Evolutionary conservation across 2,113 vertebrate species (phyloP).

Genomic region (Indicator maculatus): DNA sequence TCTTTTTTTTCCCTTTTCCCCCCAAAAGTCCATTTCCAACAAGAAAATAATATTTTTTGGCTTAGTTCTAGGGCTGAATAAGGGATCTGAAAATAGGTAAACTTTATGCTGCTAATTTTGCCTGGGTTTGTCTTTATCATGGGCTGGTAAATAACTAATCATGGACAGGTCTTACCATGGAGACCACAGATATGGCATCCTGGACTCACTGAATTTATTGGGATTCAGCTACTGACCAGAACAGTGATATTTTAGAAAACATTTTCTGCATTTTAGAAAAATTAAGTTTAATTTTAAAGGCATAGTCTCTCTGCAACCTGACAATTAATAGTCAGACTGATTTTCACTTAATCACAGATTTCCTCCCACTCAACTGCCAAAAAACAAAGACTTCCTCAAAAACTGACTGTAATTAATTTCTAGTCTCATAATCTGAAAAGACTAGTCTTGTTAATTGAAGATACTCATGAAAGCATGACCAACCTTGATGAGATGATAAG

Average conservation of each 20-base stretch:
- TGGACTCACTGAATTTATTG: neutral
- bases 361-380: neutral
- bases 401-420: constrained; percentile 27
- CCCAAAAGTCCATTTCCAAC: neutral
- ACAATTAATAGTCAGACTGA: neutral
- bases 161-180: neutral
- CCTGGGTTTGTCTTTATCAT: neutral
- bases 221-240: neutral
- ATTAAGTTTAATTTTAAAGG: neutral
- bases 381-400: constrained; percentile 1
- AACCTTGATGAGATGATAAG: neutral
- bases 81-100: neutral
- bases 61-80: neutral
- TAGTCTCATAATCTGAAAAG: neutral
- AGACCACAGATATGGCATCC: neutral
- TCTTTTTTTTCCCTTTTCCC: neutral
- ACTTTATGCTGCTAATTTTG: neutral
- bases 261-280: neutral
- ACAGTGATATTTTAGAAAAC: neutral
- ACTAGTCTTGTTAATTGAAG: neutral
- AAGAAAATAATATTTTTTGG: neutral
- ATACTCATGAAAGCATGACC: constrained; percentile 9
- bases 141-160: neutral
- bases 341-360: constrained; percentile 5
- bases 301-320: neutral